A percentile compares a stretch with the other conserved stretches of the same genome.
Evolutionary conservation across 2,797 vertebrate species (phyloP).

Genomic region (Esox lucius): DNA sequence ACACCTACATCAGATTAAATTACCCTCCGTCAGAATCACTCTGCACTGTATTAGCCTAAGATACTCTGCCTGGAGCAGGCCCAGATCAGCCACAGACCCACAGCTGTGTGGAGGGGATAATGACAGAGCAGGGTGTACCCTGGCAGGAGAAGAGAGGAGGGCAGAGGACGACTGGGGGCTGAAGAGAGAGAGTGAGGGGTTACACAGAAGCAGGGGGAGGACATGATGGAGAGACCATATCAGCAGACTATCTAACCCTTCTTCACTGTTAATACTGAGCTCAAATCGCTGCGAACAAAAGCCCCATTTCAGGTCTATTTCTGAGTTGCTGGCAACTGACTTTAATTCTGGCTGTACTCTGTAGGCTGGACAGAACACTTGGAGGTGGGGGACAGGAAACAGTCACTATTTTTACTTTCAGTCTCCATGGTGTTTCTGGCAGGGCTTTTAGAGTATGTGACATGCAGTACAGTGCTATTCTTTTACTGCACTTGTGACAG

Average conservation of each 20-base stretch:
- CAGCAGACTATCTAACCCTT: background rate
- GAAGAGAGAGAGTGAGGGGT: background rate
- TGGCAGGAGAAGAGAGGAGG: conserved; percentile 32
- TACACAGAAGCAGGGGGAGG: no score
- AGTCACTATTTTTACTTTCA: conserved; percentile 64
- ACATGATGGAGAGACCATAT: background rate
- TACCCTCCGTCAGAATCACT: background rate
- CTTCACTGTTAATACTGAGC: background rate
- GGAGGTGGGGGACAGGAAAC: conserved; percentile 55
- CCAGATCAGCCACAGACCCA: conserved; percentile 41
- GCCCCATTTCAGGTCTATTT: conserved; percentile 21
- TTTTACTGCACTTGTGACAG: conserved; percentile 30
- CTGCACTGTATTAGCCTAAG: background rate
- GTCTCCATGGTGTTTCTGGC: conserved; percentile 38
- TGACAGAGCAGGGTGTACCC: conserved; percentile 57
- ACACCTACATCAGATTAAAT: conserved; percentile 14
- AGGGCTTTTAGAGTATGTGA: conserved; percentile 42
- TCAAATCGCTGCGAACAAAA: conserved; percentile 16
- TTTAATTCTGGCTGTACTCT: background rate
- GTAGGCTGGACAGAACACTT: background rate
- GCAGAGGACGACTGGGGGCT: background rate
- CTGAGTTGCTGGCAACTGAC: conserved; percentile 9
- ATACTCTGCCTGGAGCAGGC: background rate
- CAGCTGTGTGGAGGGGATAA: conserved; percentile 48
- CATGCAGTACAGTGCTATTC: conserved; percentile 53